Percentiles rank a stretch among this genome's conserved stretches.
Conservation (phyloP, 1,140 invertebrate species). For the Anoplophora glabripennis region DNA sequence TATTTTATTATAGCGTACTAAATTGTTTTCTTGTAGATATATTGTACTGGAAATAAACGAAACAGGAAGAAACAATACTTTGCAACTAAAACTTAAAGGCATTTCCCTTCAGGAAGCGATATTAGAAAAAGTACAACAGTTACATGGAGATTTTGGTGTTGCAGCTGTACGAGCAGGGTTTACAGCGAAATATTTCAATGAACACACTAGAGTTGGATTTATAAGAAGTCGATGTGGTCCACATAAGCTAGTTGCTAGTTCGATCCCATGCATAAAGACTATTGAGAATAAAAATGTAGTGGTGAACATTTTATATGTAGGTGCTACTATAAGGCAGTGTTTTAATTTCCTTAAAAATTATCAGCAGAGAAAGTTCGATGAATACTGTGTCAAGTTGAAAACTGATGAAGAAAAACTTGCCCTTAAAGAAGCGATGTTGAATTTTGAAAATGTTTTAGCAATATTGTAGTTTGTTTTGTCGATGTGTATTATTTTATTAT, state of each 20-base stretch:
- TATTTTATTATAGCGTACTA: constrained; percentile 16
- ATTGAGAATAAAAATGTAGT: constrained; percentile 60
- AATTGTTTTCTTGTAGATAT: constrained; percentile 31
- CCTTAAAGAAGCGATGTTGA: constrained; percentile 48
- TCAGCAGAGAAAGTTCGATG: constrained; percentile 59
- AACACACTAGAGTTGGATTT: constrained; percentile 68
- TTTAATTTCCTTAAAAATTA: constrained; percentile 68
- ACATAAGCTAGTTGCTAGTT: constrained; percentile 65
- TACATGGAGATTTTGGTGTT: constrained; percentile 70
- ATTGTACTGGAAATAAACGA: constrained; percentile 38
- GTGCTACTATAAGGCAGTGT: constrained; percentile 75
- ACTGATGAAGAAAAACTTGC: constrained; percentile 49
- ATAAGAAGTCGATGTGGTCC: constrained; percentile 69
- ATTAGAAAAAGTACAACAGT: constrained; percentile 60
- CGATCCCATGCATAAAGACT: constrained; percentile 63
- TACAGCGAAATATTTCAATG: constrained; percentile 74
- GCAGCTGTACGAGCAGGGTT: constrained; percentile 67
- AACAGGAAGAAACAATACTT: constrained; percentile 39
- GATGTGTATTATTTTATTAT: too few species aligned
- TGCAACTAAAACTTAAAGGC: constrained; percentile 57
- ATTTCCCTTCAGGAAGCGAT: constrained; percentile 58
- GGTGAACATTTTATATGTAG: constrained; percentile 65
- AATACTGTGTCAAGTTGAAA: constrained; percentile 55
- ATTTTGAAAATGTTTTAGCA: constrained; percentile 34
- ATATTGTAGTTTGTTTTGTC: background rate